Base-by-base conservation (phyloP, 2,113 vertebrate genomes). In the Siniperca chuatsi region DNA sequence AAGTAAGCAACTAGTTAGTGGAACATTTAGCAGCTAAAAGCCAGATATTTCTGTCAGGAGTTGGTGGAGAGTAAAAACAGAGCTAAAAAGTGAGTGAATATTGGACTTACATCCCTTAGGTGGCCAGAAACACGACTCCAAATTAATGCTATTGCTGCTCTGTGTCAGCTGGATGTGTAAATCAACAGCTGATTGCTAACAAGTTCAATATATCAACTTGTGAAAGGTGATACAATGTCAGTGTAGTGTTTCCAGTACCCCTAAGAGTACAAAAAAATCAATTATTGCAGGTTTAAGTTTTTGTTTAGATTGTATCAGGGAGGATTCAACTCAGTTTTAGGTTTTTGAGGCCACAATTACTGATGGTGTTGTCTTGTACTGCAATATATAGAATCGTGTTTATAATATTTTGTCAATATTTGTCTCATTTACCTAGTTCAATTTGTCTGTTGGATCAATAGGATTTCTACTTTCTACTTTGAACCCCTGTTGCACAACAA, bases 331-430 rank as follows among this genome's bases (percentile, higher is more conserved):
- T 42, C 15, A 29, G 2, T 33, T 52, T 16, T 42, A 15, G 8
- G 1, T 42, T 23, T 66, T 42, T 42, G 2, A 25, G 0, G 6
- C 42, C 23, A 6, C 21, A n/a, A 64, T 25, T 65, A 60, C 8
- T 29, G 12, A 60, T 29, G 35, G 1, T 33, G 6, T 33, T 46
- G 50, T 68, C 11, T 57, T 33, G 11, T 20, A 7, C 35, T 44
- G 23, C 7, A 20, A 21, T 25, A 40, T 20, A 29, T 52, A 35
- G 3, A 62, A 64, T n/a, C 8, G 29, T 3, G 0, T 40, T n/a
- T 76, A 0, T n/a, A 50, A 66, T 66, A n/a, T 58, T 68, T 67
- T 54, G 48, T 55, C 48, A 35, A n/a, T 21, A 64, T 64, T 64
- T 37, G 16, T 64, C 33, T 9, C 2, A 13, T 65, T 40, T 20